Evolutionary conservation across 2,888 invertebrate genomes (phyloP).

Genomic region (Chydorus sphaericus): DNA sequence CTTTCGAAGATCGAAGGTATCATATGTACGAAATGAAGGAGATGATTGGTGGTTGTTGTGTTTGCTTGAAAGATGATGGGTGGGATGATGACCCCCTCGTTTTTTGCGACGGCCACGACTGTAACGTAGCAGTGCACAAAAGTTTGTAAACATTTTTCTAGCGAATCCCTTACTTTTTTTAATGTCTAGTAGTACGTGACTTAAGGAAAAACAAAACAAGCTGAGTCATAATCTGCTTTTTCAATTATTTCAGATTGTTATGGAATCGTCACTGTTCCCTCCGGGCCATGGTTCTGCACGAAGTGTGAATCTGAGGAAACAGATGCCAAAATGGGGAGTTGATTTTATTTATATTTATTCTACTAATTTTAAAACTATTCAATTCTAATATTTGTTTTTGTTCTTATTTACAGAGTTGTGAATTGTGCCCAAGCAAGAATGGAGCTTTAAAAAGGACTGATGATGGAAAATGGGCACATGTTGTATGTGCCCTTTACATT

Average conservation of each 20-base stretch:
- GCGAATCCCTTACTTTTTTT: not conserved
- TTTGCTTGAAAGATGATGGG: conserved; percentile 56
- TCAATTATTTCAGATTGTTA: conserved; percentile 67
- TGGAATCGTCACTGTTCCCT: conserved; percentile 95
- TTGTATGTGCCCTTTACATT: conserved; percentile 93
- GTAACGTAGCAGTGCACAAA: conserved; percentile 97
- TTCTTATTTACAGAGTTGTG: conserved; percentile 59
- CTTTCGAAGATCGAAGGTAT: too few species aligned
- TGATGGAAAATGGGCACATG: conserved; percentile 82
- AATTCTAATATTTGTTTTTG: not conserved
- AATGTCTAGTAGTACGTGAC: not conserved
- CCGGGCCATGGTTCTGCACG: conserved; percentile 93
- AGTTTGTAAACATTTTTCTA: conserved; percentile 36
- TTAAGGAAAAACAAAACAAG: not conserved
- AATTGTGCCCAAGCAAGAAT: conserved; percentile 86
- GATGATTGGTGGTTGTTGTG: conserved; percentile 98
- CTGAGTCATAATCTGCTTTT: not conserved
- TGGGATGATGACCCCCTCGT: conserved; percentile 99
- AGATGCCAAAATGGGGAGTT: conserved; percentile 72
- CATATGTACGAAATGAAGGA: conserved; percentile 43
- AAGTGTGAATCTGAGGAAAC: conserved; percentile 93
- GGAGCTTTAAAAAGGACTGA: conserved; percentile 92
- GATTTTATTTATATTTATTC: conserved; percentile 22
- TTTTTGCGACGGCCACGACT: conserved; percentile 95
- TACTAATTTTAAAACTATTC: not conserved